A percentile compares a stretch with the other conserved stretches of the same genome.
Conservation (phyloP, 1,140 invertebrate species). For the Rhopalosiphum maidis region DNA sequence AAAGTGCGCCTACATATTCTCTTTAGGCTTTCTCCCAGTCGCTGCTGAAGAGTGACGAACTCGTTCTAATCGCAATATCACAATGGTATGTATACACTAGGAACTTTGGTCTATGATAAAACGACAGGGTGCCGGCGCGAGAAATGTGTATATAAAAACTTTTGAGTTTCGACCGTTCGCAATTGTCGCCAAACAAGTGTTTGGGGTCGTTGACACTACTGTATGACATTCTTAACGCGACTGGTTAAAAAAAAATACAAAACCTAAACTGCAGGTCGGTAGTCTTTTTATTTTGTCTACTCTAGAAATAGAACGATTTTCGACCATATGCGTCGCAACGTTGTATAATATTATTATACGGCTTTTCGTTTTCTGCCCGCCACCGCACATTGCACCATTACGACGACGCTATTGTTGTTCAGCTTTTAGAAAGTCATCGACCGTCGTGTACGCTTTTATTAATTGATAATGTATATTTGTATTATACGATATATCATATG, state of each 20-base stretch:
- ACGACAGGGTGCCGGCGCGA: neutral
- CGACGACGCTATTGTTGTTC: neutral
- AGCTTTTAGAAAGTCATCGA: conserved; percentile 31
- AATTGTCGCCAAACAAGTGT: neutral
- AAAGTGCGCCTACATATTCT: neutral
- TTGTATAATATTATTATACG: conserved; percentile 15
- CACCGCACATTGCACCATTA: neutral
- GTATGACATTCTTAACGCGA: neutral
- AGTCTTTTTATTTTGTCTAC: neutral
- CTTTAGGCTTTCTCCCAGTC: neutral
- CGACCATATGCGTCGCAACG: neutral
- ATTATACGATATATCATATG: neutral
- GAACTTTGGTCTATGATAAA: neutral
- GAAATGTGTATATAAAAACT: neutral
- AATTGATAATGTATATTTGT: neutral
- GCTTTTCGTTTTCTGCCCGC: neutral
- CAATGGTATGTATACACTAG: neutral
- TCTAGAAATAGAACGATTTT: conserved; percentile 36
- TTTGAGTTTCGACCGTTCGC: neutral
- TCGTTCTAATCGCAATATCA: neutral
- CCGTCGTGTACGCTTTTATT: neutral
- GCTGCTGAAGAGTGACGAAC: neutral
- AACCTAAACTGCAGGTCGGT: neutral
- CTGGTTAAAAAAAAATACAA: neutral
- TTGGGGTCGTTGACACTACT: conserved; percentile 21